Evolutionary conservation across 2,888 invertebrate species (phyloP).

Genomic region (Athalia rosae): DNA sequence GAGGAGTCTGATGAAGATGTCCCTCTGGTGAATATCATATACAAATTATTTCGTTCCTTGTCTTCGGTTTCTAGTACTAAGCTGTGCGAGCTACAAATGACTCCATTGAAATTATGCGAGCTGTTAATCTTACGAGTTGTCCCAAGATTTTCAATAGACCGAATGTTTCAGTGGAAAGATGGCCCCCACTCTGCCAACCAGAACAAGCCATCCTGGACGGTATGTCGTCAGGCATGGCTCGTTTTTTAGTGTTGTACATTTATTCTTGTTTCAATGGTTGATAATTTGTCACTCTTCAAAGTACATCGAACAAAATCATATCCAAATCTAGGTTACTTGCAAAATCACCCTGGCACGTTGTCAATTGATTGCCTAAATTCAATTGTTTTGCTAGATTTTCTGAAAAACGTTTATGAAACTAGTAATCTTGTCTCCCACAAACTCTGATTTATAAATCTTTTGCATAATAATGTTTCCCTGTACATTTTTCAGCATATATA

Average conservation of each 20-base stretch:
- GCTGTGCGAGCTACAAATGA: background rate
- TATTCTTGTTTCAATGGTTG: background rate
- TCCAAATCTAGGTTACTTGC: background rate
- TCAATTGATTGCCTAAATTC: background rate
- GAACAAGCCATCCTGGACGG: slow-evolving; percentile 42
- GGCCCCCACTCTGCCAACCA: slow-evolving; percentile 34
- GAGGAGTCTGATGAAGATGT: slow-evolving; percentile 84
- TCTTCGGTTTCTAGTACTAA: background rate
- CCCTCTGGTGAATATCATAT: slow-evolving; percentile 79
- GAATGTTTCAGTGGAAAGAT: slow-evolving; percentile 38
- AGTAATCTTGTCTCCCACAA: background rate
- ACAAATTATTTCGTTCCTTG: background rate
- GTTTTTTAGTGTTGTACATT: slow-evolving; percentile 41
- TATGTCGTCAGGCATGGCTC: slow-evolving; percentile 43
- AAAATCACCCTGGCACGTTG: background rate
- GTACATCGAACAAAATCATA: no score
- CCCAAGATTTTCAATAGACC: slow-evolving; percentile 22
- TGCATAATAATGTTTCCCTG: no score
- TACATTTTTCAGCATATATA: no score
- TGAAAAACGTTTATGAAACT: background rate
- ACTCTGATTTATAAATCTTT: no score
- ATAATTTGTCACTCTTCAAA: background rate
- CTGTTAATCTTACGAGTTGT: background rate
- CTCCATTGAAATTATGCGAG: background rate
- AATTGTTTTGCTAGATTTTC: background rate